Base-by-base conservation (phyloP, 2,888 invertebrate species). In the Sepioteuthis lessoniana region DNA sequence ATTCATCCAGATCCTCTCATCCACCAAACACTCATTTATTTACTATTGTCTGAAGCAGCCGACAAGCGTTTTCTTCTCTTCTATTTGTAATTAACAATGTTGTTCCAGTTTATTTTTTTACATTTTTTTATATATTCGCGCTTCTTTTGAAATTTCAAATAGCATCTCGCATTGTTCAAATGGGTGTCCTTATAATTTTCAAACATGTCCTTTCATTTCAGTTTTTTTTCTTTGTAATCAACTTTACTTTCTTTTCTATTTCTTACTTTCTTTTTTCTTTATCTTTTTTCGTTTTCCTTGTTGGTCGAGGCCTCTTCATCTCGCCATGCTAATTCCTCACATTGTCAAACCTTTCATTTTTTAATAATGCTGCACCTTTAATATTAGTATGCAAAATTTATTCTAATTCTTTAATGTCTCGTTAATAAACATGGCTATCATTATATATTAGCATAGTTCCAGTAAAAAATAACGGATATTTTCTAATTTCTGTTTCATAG, bases 61-160 rank as follows among this genome's bases (percentile, higher is more conserved):
- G 55, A 55, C 55, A 55, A 55, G 25, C 55, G 55, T 55, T 55
- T 55, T 76, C 76, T n/a, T 76, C 76, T 16, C 35, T 16, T 10
- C 13, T 35, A 76, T n/a, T 76, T 35, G 3, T 76, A 76, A 76
- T 76, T 76, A 76, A 21, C n/a, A 35, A 76, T 16, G 16, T 13
- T 19, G 55, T 76, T 76, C 10, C n/a, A 76, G 42, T 42, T n/a
- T n/a, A n/a, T n/a, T n/a, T n/a, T n/a, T n/a, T n/a, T 42, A 42
- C 42, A 5, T 42, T 35, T 35, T 35, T 76, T 76, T 76, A 16
- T 76, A 31, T 31, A 31, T 60, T 19, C 16, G 47, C 55, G n/a
- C 76, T n/a, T n/a, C 76, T 76, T 55, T 76, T 76, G 76, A 76
- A 76, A 76, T n/a, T 76, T 76, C n/a, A n/a, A 76, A 76, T 76